A percentile compares a stretch with the other conserved stretches of the same genome.
Evolutionary conservation across 1,140 invertebrate genomes (phyloP).

Genomic region (Portunus trituberculatus): DNA sequence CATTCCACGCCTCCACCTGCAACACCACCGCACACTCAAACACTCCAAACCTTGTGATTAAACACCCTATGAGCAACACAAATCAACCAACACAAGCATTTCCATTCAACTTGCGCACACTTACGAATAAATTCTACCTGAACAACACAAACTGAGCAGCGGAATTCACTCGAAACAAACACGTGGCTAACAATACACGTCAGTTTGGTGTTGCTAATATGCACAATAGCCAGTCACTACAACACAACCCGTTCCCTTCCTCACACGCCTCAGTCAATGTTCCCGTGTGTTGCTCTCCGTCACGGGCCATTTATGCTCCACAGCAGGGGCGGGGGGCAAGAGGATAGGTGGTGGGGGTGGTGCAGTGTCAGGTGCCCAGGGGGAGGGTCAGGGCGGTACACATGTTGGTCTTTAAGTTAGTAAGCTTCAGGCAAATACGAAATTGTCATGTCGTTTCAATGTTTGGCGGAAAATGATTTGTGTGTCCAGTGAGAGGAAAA

Average conservation of each 20-base stretch:
- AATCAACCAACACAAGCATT: too few relatives aligned
- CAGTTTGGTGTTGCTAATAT: too few relatives aligned
- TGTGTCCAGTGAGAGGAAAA: too few relatives aligned
- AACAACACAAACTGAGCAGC: background rate
- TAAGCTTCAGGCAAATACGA: too few relatives aligned
- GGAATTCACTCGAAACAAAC: too few relatives aligned
- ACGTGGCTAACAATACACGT: too few relatives aligned
- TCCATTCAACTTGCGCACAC: background rate
- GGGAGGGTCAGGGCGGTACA: too few relatives aligned
- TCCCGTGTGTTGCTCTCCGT: background rate
- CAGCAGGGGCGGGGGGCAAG: background rate
- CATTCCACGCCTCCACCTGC: slow-evolving; percentile 65
- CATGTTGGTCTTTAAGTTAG: too few relatives aligned
- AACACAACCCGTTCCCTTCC: background rate
- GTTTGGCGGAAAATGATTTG: too few relatives aligned
- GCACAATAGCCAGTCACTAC: too few relatives aligned
- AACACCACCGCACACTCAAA: background rate
- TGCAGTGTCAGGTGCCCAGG: background rate
- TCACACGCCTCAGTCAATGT: background rate
- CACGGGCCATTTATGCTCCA: background rate
- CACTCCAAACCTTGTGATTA: background rate
- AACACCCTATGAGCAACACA: background rate
- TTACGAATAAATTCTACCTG: background rate
- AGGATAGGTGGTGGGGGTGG: background rate
- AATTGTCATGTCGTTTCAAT: too few relatives aligned